A percentile compares a stretch with the other conserved stretches of the same genome.
Conservation (phyloP, 1,140 invertebrate species). For the Telenomus remus region DNA sequence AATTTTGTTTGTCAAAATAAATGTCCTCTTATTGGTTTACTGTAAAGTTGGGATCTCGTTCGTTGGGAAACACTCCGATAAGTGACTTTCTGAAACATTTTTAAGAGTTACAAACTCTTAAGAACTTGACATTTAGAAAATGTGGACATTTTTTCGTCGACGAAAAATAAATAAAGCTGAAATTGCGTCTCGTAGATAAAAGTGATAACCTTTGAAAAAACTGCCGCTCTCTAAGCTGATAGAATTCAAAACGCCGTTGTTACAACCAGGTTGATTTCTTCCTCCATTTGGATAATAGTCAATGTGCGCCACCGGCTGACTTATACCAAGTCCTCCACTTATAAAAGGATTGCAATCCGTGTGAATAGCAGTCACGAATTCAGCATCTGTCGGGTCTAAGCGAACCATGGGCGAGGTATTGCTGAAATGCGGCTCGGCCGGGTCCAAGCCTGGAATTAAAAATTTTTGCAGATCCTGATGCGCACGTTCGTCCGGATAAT, state of each 20-base stretch:
- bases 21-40: too few relatives aligned
- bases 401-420: conserved; percentile 87
- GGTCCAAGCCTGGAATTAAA: conserved; percentile 85
- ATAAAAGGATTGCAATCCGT: conserved; percentile 89
- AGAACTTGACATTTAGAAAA: too few relatives aligned
- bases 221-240: conserved; percentile 81
- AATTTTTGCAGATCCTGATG: conserved; percentile 25
- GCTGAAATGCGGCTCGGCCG: conserved; percentile 93
- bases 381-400: conserved; percentile 88
- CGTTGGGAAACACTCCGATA: too few relatives aligned
- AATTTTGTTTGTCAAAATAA: too few relatives aligned
- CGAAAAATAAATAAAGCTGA: too few relatives aligned
- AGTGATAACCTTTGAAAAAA: conserved; percentile 68
- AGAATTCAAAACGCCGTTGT: conserved; percentile 81
- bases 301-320: conserved; percentile 87
- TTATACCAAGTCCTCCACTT: conserved; percentile 87
- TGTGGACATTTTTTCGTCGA: too few relatives aligned
- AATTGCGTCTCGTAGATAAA: too few relatives aligned
- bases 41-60: too few relatives aligned
- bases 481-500: conserved; percentile 8
- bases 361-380: conserved; percentile 91
- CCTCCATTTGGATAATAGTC: conserved; percentile 95
- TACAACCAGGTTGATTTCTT: conserved; percentile 89
- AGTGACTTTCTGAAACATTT: too few relatives aligned
- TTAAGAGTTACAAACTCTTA: too few relatives aligned